phyloP scores from a whole-genome alignment of 2,797 vertebrate species.

The Apogon talboti region DNA sequence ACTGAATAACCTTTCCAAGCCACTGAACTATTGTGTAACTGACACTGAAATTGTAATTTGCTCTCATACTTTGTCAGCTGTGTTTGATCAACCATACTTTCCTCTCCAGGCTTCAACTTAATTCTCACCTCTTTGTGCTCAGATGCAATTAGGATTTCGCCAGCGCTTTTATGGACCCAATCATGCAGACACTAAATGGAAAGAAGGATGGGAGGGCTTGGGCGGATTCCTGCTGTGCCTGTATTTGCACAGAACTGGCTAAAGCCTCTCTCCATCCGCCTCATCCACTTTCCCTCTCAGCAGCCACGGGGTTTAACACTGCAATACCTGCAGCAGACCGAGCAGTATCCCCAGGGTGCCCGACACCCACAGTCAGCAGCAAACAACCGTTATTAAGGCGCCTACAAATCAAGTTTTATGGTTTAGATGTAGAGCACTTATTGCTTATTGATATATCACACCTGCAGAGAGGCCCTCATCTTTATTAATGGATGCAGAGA shows the following conservation, averaged over 20 bases:
- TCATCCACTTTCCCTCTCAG: background rate
- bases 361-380: slow-evolving; percentile 39
- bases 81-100: slow-evolving; percentile 32
- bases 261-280: slow-evolving; percentile 11
- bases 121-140: slow-evolving; percentile 43
- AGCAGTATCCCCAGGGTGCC: slow-evolving; percentile 31
- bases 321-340: slow-evolving; percentile 13
- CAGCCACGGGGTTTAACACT: slow-evolving; percentile 32
- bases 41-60: slow-evolving; percentile 43
- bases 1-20: slow-evolving; percentile 36
- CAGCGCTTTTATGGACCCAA: slow-evolving; percentile 19
- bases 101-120: slow-evolving; percentile 18
- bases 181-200: slow-evolving; percentile 29
- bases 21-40: slow-evolving; percentile 49
- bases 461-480: slow-evolving; percentile 50
- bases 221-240: slow-evolving; percentile 34
- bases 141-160: slow-evolving; percentile 38
- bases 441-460: slow-evolving; percentile 62
- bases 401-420: slow-evolving; percentile 57
- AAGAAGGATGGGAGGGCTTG: slow-evolving; percentile 12
- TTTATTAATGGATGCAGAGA: slow-evolving; percentile 57
- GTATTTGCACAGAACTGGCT: slow-evolving; percentile 6
- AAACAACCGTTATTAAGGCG: slow-evolving; percentile 54
- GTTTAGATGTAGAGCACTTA: slow-evolving; percentile 40
- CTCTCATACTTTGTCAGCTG: slow-evolving; percentile 47